Evolutionary conservation across 2,113 vertebrate species (phyloP).

Genomic region (Hemichromis elongatus): DNA sequence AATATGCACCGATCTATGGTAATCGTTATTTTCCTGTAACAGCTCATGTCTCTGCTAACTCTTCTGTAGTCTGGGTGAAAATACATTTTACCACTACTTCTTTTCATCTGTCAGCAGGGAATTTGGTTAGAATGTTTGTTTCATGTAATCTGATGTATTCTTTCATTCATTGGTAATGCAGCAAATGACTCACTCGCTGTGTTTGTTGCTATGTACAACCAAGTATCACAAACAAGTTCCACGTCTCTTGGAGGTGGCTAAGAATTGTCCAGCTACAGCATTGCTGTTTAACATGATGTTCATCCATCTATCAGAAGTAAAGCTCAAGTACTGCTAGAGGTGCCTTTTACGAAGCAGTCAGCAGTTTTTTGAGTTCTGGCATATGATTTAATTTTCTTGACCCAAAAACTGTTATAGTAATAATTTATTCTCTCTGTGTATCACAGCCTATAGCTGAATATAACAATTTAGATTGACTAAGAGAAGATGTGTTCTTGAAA

Average conservation of each 20-base stretch:
- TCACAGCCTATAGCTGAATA: neutral
- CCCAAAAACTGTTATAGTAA: neutral
- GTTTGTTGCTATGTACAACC: neutral
- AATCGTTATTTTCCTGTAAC: neutral
- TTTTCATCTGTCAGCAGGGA: neutral
- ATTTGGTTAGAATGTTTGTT: neutral
- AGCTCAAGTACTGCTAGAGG: neutral
- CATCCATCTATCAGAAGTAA: neutral
- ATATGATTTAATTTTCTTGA: neutral
- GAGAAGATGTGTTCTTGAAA: neutral
- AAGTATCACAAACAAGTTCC: neutral
- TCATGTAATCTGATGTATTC: neutral
- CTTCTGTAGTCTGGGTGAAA: neutral
- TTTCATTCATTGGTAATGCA: neutral
- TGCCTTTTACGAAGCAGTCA: neutral
- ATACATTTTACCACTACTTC: neutral
- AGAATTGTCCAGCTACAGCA: neutral
- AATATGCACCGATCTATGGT: neutral
- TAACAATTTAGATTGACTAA: neutral
- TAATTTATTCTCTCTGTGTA: neutral
- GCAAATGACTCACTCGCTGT: neutral
- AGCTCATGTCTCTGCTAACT: neutral
- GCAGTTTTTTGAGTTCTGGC: neutral
- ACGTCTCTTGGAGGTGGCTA: neutral
- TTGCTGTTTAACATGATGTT: neutral